Evolutionary conservation across 2,113 vertebrate genomes (phyloP).

Genomic region (Phyllopteryx taeniolatus): DNA sequence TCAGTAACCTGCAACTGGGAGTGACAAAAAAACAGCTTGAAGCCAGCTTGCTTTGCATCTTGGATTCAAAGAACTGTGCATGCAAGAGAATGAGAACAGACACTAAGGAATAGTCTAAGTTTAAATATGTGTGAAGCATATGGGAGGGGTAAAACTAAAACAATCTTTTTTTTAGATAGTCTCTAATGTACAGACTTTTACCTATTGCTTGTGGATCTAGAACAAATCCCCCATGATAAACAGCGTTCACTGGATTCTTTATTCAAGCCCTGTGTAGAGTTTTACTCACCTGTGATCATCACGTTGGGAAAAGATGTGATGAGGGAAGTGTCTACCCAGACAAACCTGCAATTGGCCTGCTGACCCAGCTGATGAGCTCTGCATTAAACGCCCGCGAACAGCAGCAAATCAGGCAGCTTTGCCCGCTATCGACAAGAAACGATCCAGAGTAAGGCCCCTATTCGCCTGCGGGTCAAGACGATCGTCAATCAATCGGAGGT

Average conservation of each 20-base stretch:
- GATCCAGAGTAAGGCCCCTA: slow-evolving; percentile 27
- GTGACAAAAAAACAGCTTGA: no score
- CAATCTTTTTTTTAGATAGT: no score
- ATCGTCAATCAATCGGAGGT: slow-evolving; percentile 64
- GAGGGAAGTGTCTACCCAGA: slow-evolving; percentile 47
- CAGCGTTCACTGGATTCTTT: not conserved
- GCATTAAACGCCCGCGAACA: slow-evolving; percentile 40
- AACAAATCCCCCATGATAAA: no score
- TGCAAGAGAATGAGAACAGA: no score
- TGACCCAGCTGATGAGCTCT: slow-evolving; percentile 59
- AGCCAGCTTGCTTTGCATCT: no score
- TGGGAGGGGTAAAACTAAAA: no score
- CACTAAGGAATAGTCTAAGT: no score
- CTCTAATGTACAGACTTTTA: no score
- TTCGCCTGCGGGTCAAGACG: slow-evolving; percentile 52
- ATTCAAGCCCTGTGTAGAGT: not conserved
- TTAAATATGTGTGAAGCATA: no score
- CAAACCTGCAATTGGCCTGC: slow-evolving; percentile 54
- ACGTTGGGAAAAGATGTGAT: slow-evolving; percentile 29
- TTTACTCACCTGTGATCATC: slow-evolving; percentile 8
- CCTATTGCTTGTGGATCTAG: no score
- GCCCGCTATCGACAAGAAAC: slow-evolving; percentile 59
- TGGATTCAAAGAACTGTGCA: no score
- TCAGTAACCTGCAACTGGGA: no score
- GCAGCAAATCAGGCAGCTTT: slow-evolving; percentile 61